Conservation (phyloP, 2,888 invertebrate species). For the Furcula furcula region DNA sequence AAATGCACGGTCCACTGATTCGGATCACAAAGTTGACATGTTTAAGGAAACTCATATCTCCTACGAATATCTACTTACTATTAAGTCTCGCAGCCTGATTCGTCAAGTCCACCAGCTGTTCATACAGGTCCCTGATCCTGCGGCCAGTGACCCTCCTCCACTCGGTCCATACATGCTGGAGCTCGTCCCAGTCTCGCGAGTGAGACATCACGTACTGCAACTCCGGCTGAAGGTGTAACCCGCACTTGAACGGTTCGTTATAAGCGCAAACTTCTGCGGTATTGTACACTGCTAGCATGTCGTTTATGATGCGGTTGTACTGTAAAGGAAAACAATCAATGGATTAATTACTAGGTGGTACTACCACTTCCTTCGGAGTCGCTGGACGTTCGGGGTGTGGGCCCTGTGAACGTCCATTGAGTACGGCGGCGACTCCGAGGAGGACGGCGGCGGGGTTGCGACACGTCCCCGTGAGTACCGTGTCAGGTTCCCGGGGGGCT, state of each 20-base stretch:
- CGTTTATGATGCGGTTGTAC: slow-evolving; percentile 94
- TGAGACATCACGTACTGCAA: slow-evolving; percentile 88
- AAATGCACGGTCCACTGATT: too few species aligned
- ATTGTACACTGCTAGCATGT: slow-evolving; percentile 94
- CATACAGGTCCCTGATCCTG: slow-evolving; percentile 89
- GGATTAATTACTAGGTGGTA: too few species aligned
- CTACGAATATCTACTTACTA: slow-evolving; percentile 84
- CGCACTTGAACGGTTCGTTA: slow-evolving; percentile 92
- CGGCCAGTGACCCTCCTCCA: slow-evolving; percentile 94
- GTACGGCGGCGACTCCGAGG: too few species aligned
- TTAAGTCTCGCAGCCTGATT: slow-evolving; percentile 91
- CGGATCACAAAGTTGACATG: too few species aligned
- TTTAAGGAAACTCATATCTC: too few species aligned
- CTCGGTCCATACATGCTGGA: slow-evolving; percentile 94
- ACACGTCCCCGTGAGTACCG: too few species aligned
- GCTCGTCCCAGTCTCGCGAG: slow-evolving; percentile 91
- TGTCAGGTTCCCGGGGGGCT: too few species aligned
- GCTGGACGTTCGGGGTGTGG: too few species aligned
- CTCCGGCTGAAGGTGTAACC: slow-evolving; percentile 90
- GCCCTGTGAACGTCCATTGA: too few species aligned
- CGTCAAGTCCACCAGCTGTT: slow-evolving; percentile 89
- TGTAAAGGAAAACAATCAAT: too few species aligned
- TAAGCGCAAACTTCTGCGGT: slow-evolving; percentile 92
- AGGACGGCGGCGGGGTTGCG: too few species aligned
- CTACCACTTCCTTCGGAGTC: too few species aligned